Base-by-base conservation (phyloP, 2,113 vertebrate species). In the Triplophysa siluroides region DNA sequence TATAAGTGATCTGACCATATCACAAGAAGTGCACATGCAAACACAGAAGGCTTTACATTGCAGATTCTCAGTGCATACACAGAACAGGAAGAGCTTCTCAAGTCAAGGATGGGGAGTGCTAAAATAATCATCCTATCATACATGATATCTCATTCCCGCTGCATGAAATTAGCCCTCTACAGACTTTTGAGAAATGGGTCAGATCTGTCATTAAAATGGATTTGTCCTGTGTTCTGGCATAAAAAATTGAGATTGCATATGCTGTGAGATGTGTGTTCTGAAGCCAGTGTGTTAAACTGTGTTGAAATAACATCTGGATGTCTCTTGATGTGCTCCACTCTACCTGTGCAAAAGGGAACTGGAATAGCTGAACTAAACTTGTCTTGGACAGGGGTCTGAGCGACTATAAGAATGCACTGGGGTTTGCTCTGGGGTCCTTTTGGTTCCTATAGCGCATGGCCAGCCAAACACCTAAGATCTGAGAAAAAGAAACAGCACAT, bases 391-490 rank as follows among this genome's bases (percentile, higher is more conserved):
- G 72, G 29, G 63, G 33, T 68, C 18, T 16, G 70, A 7, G 63
- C 16, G 76, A 91, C 92, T 98, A 97, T 91, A 97, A 92, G 90
- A 97, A 97, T 86, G 95, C 96, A 88, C 96, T 97, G 41, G 96
- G 96, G 81, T 98, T 98, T 8, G 96, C 96, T 76, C 94, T 92
- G 19, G 96, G 96, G 79, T 98, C 96, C 84, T 97, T 97, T 86
- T 97, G 96, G 92, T 97, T 98, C 81, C 96, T 92, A 92, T 95
- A 98, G 83, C 96, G 94, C 89, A 96, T 94, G 0, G 96, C 96
- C 38, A 98, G 93, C 95, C 95, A 97, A 76, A 98, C 95, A 12
- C 96, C 96, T 47, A 98, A 92, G 83, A 98, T 95, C 96, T 98
- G 89, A 43, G 62, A 81, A 3, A 66, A 74, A 63, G 19, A 45